Evolutionary conservation across 2,888 invertebrate species (phyloP).

Genomic region (Strigamia crassipes): DNA sequence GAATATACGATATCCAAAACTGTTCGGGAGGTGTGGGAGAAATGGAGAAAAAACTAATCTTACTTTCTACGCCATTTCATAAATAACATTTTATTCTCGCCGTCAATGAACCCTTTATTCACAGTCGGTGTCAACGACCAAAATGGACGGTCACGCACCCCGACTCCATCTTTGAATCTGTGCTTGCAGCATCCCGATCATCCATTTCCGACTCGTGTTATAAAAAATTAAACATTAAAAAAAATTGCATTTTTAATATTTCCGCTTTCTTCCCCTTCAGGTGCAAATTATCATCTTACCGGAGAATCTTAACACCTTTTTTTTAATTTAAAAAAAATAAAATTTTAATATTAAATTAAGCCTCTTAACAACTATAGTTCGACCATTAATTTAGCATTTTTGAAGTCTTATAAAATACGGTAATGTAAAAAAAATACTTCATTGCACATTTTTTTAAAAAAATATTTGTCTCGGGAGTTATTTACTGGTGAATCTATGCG

Average conservation of each 20-base stretch:
- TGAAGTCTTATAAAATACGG: no score
- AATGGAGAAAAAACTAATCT: not conserved
- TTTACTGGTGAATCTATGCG: no score
- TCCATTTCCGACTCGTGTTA: not conserved
- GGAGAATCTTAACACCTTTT: not conserved
- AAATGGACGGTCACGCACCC: conserved; percentile 28
- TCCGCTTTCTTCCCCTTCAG: not conserved
- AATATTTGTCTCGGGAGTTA: no score
- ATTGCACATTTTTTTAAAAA: no score
- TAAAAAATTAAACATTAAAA: no score
- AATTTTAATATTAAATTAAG: not conserved
- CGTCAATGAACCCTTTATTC: conserved; percentile 34
- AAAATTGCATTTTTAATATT: not conserved
- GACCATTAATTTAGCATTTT: no score
- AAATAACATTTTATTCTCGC: conserved; percentile 10
- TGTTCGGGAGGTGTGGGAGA: not conserved
- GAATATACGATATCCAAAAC: not conserved
- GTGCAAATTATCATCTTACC: conserved; percentile 1
- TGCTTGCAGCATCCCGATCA: not conserved
- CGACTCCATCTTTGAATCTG: conserved; percentile 34
- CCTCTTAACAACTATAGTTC: not conserved
- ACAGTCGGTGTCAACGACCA: conserved; percentile 15
- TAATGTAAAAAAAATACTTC: no score
- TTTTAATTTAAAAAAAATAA: not conserved
- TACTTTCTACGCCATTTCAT: not conserved